Conservation (phyloP, 2,888 invertebrate genomes). For the Microdon myrmicae region DNA sequence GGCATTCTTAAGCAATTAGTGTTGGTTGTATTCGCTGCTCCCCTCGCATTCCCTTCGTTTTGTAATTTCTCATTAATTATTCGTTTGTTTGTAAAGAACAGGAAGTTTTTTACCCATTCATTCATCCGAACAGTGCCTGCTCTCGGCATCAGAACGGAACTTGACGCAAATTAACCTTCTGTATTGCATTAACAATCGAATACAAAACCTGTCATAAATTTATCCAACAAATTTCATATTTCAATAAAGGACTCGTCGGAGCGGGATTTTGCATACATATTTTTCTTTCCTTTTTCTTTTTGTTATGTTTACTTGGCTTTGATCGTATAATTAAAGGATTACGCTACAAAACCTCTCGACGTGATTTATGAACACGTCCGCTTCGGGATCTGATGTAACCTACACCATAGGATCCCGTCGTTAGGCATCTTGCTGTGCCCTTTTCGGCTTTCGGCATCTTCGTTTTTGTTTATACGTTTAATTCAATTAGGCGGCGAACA, state of each 20-base stretch:
- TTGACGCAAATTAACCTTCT: conserved; percentile 47
- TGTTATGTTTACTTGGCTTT: conserved; percentile 15
- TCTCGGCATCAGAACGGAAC: too few species aligned
- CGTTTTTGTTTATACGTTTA: conserved; percentile 50
- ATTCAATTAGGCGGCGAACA: conserved; percentile 46
- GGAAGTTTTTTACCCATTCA: too few species aligned
- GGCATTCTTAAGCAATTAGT: too few species aligned
- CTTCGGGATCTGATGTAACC: conserved; percentile 46
- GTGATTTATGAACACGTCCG: conserved; percentile 29
- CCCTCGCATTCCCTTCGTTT: too few species aligned
- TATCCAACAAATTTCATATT: conserved; percentile 25
- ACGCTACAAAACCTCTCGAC: conserved; percentile 48
- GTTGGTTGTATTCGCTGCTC: too few species aligned
- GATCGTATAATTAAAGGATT: conserved; percentile 43
- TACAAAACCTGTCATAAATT: conserved; percentile 51
- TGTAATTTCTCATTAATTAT: too few species aligned
- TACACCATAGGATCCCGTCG: conserved; percentile 23
- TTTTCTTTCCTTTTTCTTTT: too few species aligned
- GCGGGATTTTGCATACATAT: conserved; percentile 19
- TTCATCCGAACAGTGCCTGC: too few species aligned
- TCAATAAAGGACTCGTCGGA: conserved; percentile 39
- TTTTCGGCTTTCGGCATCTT: too few species aligned
- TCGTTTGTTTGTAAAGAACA: too few species aligned
- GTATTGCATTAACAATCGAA: conserved; percentile 38
- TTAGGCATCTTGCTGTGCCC: too few species aligned